These are phyloP conservation scores for Virgularia gustaviana DNA, from an alignment of 92 coral and sea anemone genomes.

Conservation along the genomic window DNA sequence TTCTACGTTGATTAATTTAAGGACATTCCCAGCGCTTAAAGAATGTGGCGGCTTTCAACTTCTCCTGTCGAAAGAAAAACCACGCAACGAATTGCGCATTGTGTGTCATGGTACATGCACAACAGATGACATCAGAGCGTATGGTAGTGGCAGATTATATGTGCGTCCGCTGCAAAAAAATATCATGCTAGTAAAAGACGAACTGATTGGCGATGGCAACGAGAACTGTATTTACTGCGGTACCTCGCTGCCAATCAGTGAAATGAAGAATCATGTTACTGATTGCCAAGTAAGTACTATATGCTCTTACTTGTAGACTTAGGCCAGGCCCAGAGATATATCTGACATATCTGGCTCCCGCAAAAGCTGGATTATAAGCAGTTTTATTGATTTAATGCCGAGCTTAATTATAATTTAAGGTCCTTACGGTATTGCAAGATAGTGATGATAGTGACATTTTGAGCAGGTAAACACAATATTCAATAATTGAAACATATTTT, in stretches of 20 bases:
- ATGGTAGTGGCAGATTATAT: conserved; percentile 59
- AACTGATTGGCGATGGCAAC: background rate
- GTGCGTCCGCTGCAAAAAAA: conserved; percentile 53
- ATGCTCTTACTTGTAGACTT: too few relatives aligned
- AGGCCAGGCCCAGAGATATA: too few relatives aligned
- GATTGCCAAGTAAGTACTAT: background rate
- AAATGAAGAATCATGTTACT: conserved; percentile 42
- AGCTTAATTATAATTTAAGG: too few relatives aligned
- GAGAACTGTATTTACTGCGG: conserved; percentile 51
- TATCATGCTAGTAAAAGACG: conserved; percentile 14
- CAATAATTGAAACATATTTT: too few relatives aligned
- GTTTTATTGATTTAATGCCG: too few relatives aligned
- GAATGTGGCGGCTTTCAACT: conserved; percentile 53
- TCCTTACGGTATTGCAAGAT: too few relatives aligned
- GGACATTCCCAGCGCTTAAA: conserved; percentile 47
- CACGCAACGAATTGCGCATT: conserved; percentile 36
- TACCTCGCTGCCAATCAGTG: conserved; percentile 21
- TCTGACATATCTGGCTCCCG: too few relatives aligned
- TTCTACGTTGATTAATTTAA: conserved; percentile 12
- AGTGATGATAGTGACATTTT: too few relatives aligned
- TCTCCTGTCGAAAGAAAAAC: conserved; percentile 30
- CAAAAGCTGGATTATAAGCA: too few relatives aligned
- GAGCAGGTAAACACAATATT: too few relatives aligned
- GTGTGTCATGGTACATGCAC: conserved; percentile 46
- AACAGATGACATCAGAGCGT: conserved; percentile 49